phyloP scores from a whole-genome alignment of 2,888 invertebrate genomes.

The Drosophila emarginata region DNA sequence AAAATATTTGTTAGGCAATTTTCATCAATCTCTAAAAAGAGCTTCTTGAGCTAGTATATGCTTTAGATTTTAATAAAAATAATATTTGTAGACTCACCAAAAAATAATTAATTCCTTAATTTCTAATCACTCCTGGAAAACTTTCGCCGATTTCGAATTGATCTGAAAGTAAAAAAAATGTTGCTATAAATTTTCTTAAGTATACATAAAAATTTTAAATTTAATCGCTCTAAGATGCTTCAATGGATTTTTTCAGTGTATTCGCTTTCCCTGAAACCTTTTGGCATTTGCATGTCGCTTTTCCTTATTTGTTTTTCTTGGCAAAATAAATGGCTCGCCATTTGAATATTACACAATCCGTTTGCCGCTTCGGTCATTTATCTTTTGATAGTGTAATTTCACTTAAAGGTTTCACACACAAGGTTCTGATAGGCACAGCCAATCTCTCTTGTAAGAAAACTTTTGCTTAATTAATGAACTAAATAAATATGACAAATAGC shows the following conservation, averaged over 20 bases:
- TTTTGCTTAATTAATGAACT: neutral
- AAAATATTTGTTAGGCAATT: too few relatives aligned
- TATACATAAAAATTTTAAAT: too few relatives aligned
- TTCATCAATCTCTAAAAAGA: too few relatives aligned
- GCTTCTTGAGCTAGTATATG: too few relatives aligned
- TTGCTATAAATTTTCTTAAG: too few relatives aligned
- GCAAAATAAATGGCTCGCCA: conserved; percentile 47
- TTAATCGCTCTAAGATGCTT: too few relatives aligned
- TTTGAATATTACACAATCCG: conserved; percentile 48
- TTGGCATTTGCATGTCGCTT: conserved; percentile 43
- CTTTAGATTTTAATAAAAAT: too few relatives aligned
- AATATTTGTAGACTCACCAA: too few relatives aligned
- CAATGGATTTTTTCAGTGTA: conserved; percentile 37
- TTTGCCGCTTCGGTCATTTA: conserved; percentile 18
- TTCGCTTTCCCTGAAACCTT: conserved; percentile 52
- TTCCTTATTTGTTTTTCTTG: conserved; percentile 28
- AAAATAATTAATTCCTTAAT: too few relatives aligned
- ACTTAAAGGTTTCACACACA: conserved; percentile 1
- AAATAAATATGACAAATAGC: neutral
- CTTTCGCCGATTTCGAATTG: too few relatives aligned
- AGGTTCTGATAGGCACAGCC: neutral
- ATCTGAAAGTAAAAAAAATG: too few relatives aligned
- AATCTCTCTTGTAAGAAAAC: neutral
- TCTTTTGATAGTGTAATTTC: conserved; percentile 20
- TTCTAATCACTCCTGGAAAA: too few relatives aligned